A percentile compares a stretch with the other conserved stretches of the same genome.
These are phyloP conservation scores for Psettodes erumei DNA, from an alignment of 2,113 vertebrate genomes.

Conservation along the genomic window DNA sequence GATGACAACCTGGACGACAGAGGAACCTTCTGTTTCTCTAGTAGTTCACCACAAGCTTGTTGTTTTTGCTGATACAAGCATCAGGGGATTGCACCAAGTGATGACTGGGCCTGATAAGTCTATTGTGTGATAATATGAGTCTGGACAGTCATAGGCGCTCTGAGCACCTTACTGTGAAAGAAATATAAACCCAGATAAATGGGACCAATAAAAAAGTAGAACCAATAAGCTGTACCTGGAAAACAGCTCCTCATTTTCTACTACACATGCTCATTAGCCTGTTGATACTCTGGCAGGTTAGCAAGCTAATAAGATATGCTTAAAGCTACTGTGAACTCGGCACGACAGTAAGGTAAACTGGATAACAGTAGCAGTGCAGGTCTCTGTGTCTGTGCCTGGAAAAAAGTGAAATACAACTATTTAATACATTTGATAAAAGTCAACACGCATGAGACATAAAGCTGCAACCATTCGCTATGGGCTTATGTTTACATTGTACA, in stretches of 20 bases:
- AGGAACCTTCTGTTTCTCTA: too few relatives aligned
- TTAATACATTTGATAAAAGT: too few relatives aligned
- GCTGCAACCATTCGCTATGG: background rate
- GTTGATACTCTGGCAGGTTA: background rate
- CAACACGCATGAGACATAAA: background rate
- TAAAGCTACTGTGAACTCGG: conserved; percentile 3
- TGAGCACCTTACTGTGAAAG: background rate
- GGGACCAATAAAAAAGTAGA: background rate
- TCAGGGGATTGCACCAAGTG: too few relatives aligned
- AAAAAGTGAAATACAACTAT: background rate
- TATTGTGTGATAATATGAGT: too few relatives aligned
- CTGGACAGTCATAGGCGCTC: too few relatives aligned
- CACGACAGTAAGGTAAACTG: conserved; percentile 11
- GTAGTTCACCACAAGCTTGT: too few relatives aligned
- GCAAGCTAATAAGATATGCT: background rate
- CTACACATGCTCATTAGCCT: background rate
- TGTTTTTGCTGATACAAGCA: too few relatives aligned
- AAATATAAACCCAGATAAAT: background rate
- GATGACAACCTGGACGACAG: too few relatives aligned
- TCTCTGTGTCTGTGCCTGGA: background rate
- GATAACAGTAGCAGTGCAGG: too few relatives aligned
- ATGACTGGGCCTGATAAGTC: too few relatives aligned
- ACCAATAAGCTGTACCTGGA: background rate
- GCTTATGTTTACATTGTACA: background rate
- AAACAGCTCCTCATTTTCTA: background rate